Conservation (phyloP, 2,113 vertebrate genomes). For the Stictonetta naevosa region DNA sequence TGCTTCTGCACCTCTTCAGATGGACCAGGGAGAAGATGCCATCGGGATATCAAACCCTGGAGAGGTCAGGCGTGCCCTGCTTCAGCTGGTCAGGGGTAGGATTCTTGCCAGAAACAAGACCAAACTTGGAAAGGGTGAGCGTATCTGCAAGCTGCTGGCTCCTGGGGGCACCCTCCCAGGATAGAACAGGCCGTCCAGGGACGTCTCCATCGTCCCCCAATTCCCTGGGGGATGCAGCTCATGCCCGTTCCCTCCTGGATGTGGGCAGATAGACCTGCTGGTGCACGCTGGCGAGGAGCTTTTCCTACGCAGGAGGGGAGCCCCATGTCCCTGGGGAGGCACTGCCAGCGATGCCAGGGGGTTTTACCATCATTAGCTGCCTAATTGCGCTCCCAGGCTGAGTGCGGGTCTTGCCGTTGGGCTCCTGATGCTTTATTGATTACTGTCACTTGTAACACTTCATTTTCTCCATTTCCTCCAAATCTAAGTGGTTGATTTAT, state of each 20-base stretch:
- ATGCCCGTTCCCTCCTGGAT: neutral
- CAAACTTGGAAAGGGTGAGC: neutral
- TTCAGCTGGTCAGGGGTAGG: too few species aligned
- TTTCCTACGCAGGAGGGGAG: neutral
- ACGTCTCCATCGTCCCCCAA: too few species aligned
- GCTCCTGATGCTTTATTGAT: slow-evolving; percentile 68
- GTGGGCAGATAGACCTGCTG: neutral
- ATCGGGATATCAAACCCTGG: neutral
- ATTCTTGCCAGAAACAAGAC: neutral
- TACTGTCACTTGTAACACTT: slow-evolving; percentile 11
- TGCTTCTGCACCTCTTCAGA: too few species aligned
- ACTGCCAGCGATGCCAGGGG: neutral
- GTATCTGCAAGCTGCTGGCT: neutral
- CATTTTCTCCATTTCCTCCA: slow-evolving; percentile 46
- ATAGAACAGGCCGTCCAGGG: neutral
- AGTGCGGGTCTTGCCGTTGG: neutral
- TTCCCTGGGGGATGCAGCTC: neutral
- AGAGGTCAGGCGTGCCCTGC: neutral
- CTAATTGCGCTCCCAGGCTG: slow-evolving; percentile 40
- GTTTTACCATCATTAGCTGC: slow-evolving; percentile 26
- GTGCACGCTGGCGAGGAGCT: neutral
- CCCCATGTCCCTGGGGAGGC: neutral
- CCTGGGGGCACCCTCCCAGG: neutral
- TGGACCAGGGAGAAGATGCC: neutral
- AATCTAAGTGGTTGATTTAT: neutral